These are phyloP conservation scores for Candoia aspera DNA, from an alignment of 2,113 vertebrate species.

Conservation along the genomic window DNA sequence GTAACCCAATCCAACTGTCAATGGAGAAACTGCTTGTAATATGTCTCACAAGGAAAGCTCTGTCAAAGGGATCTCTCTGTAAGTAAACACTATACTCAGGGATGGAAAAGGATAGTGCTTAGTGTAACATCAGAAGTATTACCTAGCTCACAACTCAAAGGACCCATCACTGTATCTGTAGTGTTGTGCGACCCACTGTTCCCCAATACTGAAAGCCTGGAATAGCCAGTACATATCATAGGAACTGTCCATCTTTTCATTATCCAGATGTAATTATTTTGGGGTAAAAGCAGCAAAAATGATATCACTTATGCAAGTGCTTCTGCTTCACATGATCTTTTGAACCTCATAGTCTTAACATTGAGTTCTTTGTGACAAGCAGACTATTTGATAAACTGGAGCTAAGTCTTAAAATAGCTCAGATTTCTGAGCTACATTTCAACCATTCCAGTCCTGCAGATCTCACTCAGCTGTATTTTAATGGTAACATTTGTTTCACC, in stretches of 20 bases:
- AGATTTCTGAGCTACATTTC: slow-evolving; percentile 61
- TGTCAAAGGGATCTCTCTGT: background rate
- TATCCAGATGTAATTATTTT: slow-evolving; percentile 13
- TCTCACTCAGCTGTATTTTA: slow-evolving; percentile 53
- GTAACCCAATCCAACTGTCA: background rate
- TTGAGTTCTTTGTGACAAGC: slow-evolving; percentile 54
- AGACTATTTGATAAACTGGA: slow-evolving; percentile 58
- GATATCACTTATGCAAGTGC: background rate
- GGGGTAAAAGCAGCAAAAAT: slow-evolving; percentile 32
- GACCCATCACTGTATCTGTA: background rate
- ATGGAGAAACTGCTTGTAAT: background rate
- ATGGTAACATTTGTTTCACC: slow-evolving; percentile 64
- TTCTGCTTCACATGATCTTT: slow-evolving; percentile 47
- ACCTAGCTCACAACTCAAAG: too few relatives aligned
- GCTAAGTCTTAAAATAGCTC: slow-evolving; percentile 59
- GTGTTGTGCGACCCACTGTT: background rate
- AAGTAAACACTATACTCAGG: background rate
- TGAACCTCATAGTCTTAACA: slow-evolving; percentile 54
- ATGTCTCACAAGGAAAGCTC: background rate
- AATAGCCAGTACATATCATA: background rate
- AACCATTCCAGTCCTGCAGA: slow-evolving; percentile 59
- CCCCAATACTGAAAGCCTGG: background rate
- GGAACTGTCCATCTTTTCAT: slow-evolving; percentile 8
- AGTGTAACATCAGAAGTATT: background rate
- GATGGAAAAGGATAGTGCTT: background rate